These are phyloP conservation scores for Holacanthus passer DNA, from an alignment of 2,113 vertebrate species.

Conservation along the genomic window DNA sequence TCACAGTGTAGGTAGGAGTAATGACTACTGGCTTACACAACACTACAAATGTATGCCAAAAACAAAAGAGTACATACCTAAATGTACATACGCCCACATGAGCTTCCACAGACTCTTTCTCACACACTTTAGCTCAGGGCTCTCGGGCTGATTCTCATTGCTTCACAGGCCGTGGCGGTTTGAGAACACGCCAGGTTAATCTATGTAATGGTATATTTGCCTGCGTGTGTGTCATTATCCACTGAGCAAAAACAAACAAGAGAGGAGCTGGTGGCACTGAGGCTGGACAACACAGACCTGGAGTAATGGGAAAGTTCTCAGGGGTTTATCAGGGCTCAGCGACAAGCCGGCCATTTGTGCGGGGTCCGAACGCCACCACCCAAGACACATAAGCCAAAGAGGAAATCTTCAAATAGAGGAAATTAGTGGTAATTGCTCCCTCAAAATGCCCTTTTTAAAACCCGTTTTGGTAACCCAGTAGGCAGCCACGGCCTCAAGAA, in stretches of 20 bases:
- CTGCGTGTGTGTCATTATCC: conserved; percentile 62
- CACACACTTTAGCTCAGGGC: conserved; percentile 19
- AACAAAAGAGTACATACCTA: conserved; percentile 1
- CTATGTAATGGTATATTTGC: conserved; percentile 59
- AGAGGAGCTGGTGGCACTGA: conserved; percentile 19
- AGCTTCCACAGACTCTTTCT: conserved; percentile 37
- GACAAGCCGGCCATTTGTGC: conserved; percentile 39
- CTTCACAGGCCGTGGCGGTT: conserved; percentile 34
- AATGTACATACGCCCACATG: conserved; percentile 27
- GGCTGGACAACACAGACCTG: conserved; percentile 21
- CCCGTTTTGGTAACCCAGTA: conserved; percentile 51
- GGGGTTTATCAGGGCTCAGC: conserved; percentile 33
- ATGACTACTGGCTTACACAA: conserved; percentile 7
- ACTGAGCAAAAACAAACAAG: conserved; percentile 67
- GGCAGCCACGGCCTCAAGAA: conserved; percentile 37
- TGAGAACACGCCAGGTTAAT: conserved; percentile 52
- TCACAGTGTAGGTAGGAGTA: background rate
- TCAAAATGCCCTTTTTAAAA: conserved; percentile 58
- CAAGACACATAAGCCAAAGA: conserved; percentile 74
- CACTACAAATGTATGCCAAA: conserved; percentile 4
- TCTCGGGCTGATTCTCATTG: background rate
- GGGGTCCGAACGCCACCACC: conserved; percentile 54
- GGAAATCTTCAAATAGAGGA: conserved; percentile 79
- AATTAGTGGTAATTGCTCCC: conserved; percentile 73
- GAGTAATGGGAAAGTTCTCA: conserved; percentile 32